Evolutionary conservation across 2,888 invertebrate genomes (phyloP), one percentile per base, ranked within the genome.

Genomic region (Drosophila longiperda): DNA sequence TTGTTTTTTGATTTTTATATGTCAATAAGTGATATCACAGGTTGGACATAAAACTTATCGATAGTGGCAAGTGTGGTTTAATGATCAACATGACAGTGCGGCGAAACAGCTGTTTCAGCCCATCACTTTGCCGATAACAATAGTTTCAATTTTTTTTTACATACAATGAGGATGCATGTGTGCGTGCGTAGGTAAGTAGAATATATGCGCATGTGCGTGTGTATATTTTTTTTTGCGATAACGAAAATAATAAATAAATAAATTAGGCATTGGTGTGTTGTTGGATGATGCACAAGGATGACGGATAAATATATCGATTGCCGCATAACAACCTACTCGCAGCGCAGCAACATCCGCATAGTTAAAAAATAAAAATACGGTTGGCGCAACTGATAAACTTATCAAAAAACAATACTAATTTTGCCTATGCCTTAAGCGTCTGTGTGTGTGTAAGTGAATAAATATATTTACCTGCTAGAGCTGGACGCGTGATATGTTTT

Each of bases 321-420:
- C 52, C 52, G 65, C 61, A 36, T 45, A 68, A 38, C 62, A 63
- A 54, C 40, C 59, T 33, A 49, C 62, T 52, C 62, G 52, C 58
- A 50, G 29, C 29, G 32, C 48, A 69, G 48, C 60, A 26, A 29
- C 49, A 54, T 32, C 33, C 48, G 49, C 33, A 59, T 26, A 4
- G 26, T 26, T 58, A 66, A 55, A 67, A 67, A 50, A 58, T 50
- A 62, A 73, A 69, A 68, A 63, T 71, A 68, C 74, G 79, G 83
- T 86, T 67, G 79, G 73, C 71, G 68, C 68, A 70, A 75, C 85
- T 85, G 85, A 85, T 85, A 85, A 87, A 78, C 71, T 82, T 84
- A 82, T 82, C 80, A 76, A 67, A 62, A 36, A 38, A 20, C 67
- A 84, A 84, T 87, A 78, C 80, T 72, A 82, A 87, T 75, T 78